Percentiles rank a stretch among this genome's conserved stretches.
phyloP scores from a whole-genome alignment of 92 coral and sea anemone species.

The Zoanthus gigantus region DNA sequence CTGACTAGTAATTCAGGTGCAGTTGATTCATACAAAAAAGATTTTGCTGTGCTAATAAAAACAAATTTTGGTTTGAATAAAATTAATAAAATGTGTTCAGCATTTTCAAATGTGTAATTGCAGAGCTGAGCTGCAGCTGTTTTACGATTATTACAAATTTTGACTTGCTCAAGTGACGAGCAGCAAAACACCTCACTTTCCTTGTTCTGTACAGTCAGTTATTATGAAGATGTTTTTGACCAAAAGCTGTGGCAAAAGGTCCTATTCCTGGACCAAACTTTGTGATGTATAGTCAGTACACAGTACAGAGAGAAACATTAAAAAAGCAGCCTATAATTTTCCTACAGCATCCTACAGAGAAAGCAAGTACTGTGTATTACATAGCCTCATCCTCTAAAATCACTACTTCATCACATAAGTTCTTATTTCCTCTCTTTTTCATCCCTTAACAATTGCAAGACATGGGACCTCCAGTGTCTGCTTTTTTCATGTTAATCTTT shows the following conservation, averaged over 20 bases:
- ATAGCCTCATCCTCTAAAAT: neutral
- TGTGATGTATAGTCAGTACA: neutral
- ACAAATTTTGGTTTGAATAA: too few relatives aligned
- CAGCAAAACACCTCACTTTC: too few relatives aligned
- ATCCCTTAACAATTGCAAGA: slow-evolving; percentile 14
- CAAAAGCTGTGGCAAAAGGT: neutral
- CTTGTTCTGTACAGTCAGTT: too few relatives aligned
- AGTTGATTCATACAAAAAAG: too few relatives aligned
- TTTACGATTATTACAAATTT: too few relatives aligned
- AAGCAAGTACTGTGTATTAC: neutral
- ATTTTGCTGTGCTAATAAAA: too few relatives aligned
- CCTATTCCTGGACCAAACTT: neutral
- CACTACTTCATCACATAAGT: neutral
- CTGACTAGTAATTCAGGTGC: too few relatives aligned
- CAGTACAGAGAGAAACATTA: neutral
- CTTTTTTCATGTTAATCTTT: slow-evolving; percentile 15
- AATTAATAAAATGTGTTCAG: too few relatives aligned
- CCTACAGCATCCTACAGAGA: neutral
- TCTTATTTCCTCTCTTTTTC: slow-evolving; percentile 29
- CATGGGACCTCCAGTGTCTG: slow-evolving; percentile 24
- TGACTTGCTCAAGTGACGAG: too few relatives aligned
- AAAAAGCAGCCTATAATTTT: neutral
- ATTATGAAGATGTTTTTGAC: neutral
- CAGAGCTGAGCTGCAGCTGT: too few relatives aligned
- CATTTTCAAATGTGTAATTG: too few relatives aligned